A percentile compares a stretch with the other conserved stretches of the same genome.
phyloP scores from a whole-genome alignment of 2,888 invertebrate species.

The Platypus cylindrus region DNA sequence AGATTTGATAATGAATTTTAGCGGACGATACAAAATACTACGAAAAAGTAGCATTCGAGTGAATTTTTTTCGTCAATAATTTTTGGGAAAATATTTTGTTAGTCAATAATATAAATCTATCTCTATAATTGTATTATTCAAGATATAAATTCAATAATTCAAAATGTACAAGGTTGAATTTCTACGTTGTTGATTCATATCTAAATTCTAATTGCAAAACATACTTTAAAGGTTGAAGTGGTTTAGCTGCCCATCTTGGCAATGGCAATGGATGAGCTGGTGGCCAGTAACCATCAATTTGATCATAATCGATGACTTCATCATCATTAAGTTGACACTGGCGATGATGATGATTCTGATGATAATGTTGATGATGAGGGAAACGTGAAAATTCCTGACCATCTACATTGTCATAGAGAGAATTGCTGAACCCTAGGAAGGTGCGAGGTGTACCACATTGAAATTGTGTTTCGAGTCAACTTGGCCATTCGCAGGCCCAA shows the following conservation, averaged over 20 bases:
- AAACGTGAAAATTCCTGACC: constrained; percentile 14
- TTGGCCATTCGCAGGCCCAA: constrained; percentile 93
- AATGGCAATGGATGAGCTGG: constrained; percentile 58
- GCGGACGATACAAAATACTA: too few relatives aligned
- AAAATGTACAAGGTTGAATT: too few relatives aligned
- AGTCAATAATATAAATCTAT: neutral
- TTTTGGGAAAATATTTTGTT: neutral
- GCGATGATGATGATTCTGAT: too few relatives aligned
- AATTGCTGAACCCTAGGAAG: constrained; percentile 24
- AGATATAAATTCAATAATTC: too few relatives aligned
- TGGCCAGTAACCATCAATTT: constrained; percentile 48
- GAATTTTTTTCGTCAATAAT: neutral
- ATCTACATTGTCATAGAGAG: constrained; percentile 17
- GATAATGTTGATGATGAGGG: constrained; percentile 14
- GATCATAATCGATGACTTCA: constrained; percentile 28
- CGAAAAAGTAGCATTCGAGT: too few relatives aligned
- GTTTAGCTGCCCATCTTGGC: constrained; percentile 54
- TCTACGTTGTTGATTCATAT: too few relatives aligned
- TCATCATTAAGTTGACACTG: too few relatives aligned
- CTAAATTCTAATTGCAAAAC: too few relatives aligned
- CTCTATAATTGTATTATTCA: too few relatives aligned
- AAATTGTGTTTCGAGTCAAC: constrained; percentile 77
- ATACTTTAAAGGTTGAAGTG: constrained; percentile 35
- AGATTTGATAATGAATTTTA: too few relatives aligned
- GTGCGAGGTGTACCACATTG: constrained; percentile 36